Conservation (phyloP, 2,888 invertebrate genomes). For the Drosophila neotestacea region DNA sequence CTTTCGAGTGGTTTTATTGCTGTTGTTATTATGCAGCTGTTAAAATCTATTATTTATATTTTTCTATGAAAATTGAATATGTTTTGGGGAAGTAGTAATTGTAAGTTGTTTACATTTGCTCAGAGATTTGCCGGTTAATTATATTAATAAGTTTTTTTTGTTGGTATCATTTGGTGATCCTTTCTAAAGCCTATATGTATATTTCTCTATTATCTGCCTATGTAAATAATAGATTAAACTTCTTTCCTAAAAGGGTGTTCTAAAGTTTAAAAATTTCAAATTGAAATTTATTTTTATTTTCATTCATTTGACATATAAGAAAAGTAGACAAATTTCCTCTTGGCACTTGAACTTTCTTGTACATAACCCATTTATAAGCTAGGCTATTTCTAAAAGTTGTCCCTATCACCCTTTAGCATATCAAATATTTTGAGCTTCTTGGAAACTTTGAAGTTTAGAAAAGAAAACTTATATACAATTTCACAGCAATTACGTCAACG, state of each 20-base stretch:
- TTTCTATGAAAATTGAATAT: neutral
- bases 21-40: slow-evolving; percentile 5
- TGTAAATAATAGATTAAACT: no score
- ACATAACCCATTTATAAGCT: slow-evolving; percentile 23
- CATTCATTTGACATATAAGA: neutral
- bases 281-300: no score
- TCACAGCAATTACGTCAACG: slow-evolving; percentile 76
- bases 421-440: slow-evolving; percentile 18
- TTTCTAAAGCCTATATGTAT: no score
- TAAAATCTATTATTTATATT: neutral
- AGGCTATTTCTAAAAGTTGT: slow-evolving; percentile 7
- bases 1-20: slow-evolving; percentile 11
- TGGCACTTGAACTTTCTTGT: slow-evolving; percentile 11
- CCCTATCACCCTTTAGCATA: neutral
- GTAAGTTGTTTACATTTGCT: no score
- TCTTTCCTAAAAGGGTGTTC: no score
- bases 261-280: no score
- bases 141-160: no score
- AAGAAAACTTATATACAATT: slow-evolving; percentile 59
- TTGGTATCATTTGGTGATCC: no score
- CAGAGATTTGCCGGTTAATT: no score
- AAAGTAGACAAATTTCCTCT: neutral
- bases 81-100: neutral
- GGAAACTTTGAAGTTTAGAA: slow-evolving; percentile 31
- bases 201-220: no score